Evolutionary conservation across 2,888 invertebrate species (phyloP).

Genomic region (Drepanosiphum platanoidis): DNA sequence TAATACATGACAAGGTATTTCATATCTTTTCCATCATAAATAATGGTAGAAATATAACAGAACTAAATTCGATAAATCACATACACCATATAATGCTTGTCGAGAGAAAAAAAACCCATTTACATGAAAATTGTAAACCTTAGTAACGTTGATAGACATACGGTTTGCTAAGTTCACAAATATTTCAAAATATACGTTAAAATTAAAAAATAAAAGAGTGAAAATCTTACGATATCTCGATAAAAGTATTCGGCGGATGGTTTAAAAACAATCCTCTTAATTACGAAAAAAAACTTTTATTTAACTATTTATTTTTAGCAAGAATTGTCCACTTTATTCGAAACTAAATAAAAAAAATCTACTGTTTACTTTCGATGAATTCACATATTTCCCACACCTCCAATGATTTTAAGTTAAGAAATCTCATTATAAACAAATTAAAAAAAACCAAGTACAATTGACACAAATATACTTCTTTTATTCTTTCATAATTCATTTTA

Average conservation of each 20-base stretch:
- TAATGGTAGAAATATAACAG: background rate
- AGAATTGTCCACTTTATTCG: background rate
- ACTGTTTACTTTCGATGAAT: background rate
- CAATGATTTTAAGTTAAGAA: background rate
- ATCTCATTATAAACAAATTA: slow-evolving; percentile 36
- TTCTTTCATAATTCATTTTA: slow-evolving; percentile 39
- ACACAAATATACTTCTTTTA: slow-evolving; percentile 15
- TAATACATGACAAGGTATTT: background rate
- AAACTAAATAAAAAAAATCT: background rate
- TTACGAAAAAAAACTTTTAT: background rate
- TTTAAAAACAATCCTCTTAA: background rate
- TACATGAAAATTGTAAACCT: slow-evolving; percentile 1
- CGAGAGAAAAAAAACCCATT: background rate
- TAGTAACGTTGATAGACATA: background rate
- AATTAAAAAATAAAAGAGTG: too few species aligned
- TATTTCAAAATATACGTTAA: too few species aligned
- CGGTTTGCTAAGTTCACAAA: too few species aligned
- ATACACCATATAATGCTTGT: background rate
- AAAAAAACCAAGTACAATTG: slow-evolving; percentile 32
- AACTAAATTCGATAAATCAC: background rate
- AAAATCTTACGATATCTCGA: background rate
- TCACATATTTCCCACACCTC: background rate
- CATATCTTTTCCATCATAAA: background rate
- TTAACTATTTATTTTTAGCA: background rate
- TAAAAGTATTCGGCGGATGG: background rate